Evolutionary conservation across 2,113 vertebrate genomes (phyloP).

Genomic region (Plecotus auritus): DNA sequence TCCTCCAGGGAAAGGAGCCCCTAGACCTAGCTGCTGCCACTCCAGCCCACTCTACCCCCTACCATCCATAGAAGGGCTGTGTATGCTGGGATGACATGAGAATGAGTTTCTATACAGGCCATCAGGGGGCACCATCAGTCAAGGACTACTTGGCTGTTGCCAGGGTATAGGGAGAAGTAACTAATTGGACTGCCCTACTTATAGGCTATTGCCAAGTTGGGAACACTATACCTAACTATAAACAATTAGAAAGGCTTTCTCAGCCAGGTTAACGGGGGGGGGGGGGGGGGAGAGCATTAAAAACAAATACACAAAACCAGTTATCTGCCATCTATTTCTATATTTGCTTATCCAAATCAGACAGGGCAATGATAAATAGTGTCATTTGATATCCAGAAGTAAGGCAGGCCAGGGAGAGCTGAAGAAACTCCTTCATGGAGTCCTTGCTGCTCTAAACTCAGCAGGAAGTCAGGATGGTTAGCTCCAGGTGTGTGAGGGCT

Average conservation of each 20-base stretch:
- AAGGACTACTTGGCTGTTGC: neutral
- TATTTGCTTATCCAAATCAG: neutral
- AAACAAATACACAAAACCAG: neutral
- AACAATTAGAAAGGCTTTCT: constrained; percentile 1
- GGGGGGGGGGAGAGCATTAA: neutral
- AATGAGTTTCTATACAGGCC: neutral
- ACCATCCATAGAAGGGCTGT: constrained; percentile 47
- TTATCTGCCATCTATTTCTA: neutral
- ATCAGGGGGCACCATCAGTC: neutral
- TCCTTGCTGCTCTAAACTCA: neutral
- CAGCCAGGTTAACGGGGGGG: neutral
- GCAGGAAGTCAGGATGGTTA: neutral
- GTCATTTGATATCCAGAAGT: neutral
- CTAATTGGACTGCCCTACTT: neutral
- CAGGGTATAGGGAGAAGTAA: neutral
- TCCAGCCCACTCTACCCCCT: constrained; percentile 7
- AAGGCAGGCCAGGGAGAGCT: neutral
- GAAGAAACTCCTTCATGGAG: neutral
- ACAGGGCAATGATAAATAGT: neutral
- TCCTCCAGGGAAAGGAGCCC: constrained; percentile 64
- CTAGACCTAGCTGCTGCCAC: constrained; percentile 48
- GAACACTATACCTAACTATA: neutral
- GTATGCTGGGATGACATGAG: neutral
- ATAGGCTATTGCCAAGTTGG: neutral
- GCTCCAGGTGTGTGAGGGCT: neutral